Conservation (phyloP, 2,888 invertebrate species). For the Eilema depressum region DNA sequence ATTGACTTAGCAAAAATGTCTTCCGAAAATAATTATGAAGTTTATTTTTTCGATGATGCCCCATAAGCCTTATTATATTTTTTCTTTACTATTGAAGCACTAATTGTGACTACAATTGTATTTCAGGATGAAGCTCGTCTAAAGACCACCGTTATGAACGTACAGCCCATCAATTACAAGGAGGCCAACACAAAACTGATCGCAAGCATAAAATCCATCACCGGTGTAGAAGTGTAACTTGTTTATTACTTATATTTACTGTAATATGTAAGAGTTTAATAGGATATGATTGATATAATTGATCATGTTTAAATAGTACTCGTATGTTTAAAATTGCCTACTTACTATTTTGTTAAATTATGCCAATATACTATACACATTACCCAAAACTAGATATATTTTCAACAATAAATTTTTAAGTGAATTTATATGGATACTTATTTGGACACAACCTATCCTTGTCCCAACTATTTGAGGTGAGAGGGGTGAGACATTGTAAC, state of each 20-base stretch:
- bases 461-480: background rate
- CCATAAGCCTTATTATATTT: too few relatives aligned
- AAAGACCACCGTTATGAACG: constrained; percentile 91
- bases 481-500: background rate
- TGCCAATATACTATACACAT: constrained; percentile 26
- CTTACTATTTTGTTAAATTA: constrained; percentile 30
- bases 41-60: too few relatives aligned
- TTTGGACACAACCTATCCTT: background rate
- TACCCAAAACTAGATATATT: constrained; percentile 1
- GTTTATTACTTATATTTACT: background rate
- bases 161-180: constrained; percentile 91
- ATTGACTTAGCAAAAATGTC: too few relatives aligned
- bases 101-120: constrained; percentile 17
- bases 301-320: constrained; percentile 37
- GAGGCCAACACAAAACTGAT: constrained; percentile 91
- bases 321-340: constrained; percentile 10
- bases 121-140: constrained; percentile 93
- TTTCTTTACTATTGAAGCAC: too few relatives aligned
- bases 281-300: constrained; percentile 35
- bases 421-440: background rate
- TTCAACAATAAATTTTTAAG: constrained; percentile 3
- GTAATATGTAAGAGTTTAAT: background rate
- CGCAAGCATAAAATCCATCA: constrained; percentile 89
- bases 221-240: constrained; percentile 84
- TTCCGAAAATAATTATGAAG: too few relatives aligned